phyloP scores from a whole-genome alignment of 2,797 vertebrate species.

The Cheirogaleus major region DNA sequence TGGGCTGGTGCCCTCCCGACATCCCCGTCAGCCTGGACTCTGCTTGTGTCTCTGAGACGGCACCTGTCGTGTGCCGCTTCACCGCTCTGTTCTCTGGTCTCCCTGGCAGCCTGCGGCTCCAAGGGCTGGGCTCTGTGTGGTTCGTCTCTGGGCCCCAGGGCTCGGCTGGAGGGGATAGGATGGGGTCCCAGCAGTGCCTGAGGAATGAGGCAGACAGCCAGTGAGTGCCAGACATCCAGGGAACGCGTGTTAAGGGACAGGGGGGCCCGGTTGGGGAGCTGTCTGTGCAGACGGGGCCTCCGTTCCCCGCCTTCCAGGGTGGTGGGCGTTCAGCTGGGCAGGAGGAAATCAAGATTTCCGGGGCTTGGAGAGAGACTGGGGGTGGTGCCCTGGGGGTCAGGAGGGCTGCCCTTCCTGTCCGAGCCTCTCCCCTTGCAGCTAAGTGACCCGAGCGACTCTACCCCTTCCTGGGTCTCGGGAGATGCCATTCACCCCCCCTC shows the following conservation, averaged over 20 bases:
- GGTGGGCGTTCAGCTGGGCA: accelerated
- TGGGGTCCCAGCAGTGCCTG: accelerated
- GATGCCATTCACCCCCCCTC: accelerated
- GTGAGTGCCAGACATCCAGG: background rate
- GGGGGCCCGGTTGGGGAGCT: accelerated
- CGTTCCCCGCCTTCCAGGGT: background rate
- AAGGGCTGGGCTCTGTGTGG: background rate
- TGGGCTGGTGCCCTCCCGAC: accelerated
- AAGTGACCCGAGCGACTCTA: accelerated
- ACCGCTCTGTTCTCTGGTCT: accelerated
- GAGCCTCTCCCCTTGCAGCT: background rate
- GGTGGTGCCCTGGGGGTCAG: background rate
- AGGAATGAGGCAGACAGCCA: accelerated
- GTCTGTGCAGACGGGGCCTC: background rate
- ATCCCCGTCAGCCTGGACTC: background rate
- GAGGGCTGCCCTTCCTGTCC: background rate
- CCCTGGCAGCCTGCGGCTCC: background rate
- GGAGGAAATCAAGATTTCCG: too few relatives aligned
- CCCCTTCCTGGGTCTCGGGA: background rate
- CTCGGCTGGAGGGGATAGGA: background rate
- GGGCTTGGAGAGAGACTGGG: background rate
- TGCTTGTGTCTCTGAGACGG: background rate
- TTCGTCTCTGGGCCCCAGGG: background rate
- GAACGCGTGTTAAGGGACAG: background rate
- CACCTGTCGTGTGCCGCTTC: background rate